phyloP scores from a whole-genome alignment of 2,888 invertebrate genomes.

The Auanema sp. region DNA sequence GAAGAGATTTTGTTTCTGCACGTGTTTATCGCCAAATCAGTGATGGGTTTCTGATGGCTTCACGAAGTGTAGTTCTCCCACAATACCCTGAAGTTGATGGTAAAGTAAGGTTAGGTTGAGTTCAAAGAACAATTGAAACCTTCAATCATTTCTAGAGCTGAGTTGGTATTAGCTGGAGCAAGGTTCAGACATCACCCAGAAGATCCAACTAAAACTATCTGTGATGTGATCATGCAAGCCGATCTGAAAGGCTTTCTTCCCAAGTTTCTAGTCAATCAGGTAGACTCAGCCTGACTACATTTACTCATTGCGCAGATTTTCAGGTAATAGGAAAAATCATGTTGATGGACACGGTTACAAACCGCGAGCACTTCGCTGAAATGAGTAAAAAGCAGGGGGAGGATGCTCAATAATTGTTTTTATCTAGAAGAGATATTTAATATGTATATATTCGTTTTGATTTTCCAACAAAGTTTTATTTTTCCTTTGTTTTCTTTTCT shows the following conservation, averaged over 20 bases:
- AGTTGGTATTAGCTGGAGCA: constrained; percentile 42
- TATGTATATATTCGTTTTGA: no score
- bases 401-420: no score
- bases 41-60: constrained; percentile 41
- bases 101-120: constrained; percentile 17
- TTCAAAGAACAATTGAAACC: background rate
- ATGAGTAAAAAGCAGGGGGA: constrained; percentile 13
- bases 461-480: no score
- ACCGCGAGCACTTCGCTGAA: constrained; percentile 40
- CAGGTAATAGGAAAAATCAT: constrained; percentile 46
- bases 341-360: constrained; percentile 49
- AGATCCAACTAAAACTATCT: constrained; percentile 32
- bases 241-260: constrained; percentile 51
- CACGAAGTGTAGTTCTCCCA: constrained; percentile 40
- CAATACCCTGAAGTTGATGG: constrained; percentile 19
- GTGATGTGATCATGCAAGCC: constrained; percentile 50
- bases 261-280: constrained; percentile 45
- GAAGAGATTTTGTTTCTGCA: constrained; percentile 50
- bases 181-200: constrained; percentile 45
- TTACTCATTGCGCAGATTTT: no score
- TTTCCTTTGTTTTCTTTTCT: no score
- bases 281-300: no score
- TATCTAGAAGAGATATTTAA: no score
- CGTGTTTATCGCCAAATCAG: constrained; percentile 40
- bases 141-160: constrained; percentile 27